Evolutionary conservation across 1,140 invertebrate genomes (phyloP).

Genomic region (Drosophila ercepeae): DNA sequence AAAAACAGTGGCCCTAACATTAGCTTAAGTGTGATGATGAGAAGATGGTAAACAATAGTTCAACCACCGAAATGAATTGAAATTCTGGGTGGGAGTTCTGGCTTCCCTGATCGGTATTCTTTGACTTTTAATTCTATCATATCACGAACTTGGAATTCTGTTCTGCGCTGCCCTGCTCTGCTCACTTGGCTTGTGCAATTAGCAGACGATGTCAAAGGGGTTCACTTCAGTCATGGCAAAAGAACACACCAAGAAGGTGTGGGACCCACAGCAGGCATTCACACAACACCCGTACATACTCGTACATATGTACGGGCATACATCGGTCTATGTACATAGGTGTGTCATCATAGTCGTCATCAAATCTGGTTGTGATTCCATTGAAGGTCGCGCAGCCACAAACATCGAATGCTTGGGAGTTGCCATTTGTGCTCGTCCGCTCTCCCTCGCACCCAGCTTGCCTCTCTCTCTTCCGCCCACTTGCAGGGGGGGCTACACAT

Average conservation of each 20-base stretch:
- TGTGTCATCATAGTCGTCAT: constrained; percentile 70
- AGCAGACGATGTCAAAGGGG: constrained; percentile 75
- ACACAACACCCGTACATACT: constrained; percentile 8
- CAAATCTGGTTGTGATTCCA: constrained; percentile 54
- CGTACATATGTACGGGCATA: constrained; percentile 9
- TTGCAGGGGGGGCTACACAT: constrained; percentile 50
- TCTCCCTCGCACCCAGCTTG: constrained; percentile 14
- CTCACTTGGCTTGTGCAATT: constrained; percentile 67
- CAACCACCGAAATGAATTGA: constrained; percentile 25
- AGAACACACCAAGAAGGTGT: constrained; percentile 59
- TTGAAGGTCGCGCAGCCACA: constrained; percentile 54
- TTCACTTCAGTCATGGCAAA: constrained; percentile 61
- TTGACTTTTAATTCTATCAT: constrained; percentile 58
- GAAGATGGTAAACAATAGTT: constrained; percentile 6
- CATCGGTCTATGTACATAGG: constrained; percentile 48
- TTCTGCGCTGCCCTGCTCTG: constrained; percentile 42
- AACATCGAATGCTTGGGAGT: constrained; percentile 39
- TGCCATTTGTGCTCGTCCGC: constrained; percentile 65
- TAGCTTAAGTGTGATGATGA: constrained; percentile 7
- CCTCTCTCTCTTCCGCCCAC: constrained; percentile 40
- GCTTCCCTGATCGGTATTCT: constrained; percentile 30
- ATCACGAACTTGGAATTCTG: constrained; percentile 66
- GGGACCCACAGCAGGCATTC: constrained; percentile 51
- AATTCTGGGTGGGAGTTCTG: constrained; percentile 30
- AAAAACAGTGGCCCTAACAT: background rate